phyloP scores from a whole-genome alignment of 2,113 vertebrate genomes.

The human (Homo sapiens) region DNA sequence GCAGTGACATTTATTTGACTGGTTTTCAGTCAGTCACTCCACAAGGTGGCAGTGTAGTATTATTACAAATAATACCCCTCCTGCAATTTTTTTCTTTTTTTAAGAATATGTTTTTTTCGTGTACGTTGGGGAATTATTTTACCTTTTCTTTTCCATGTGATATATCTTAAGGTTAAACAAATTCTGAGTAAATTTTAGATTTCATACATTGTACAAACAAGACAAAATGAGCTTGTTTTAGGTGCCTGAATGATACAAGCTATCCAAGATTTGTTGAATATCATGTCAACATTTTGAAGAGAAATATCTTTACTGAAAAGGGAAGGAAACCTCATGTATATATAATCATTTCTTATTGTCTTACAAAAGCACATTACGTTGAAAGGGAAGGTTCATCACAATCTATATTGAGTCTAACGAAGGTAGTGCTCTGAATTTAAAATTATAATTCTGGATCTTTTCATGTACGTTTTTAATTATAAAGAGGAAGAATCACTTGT shows the following conservation, averaged over 20 bases:
- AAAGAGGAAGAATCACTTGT: not conserved
- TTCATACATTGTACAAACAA: conserved; percentile 45
- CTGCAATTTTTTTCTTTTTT: not conserved
- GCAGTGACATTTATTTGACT: not conserved
- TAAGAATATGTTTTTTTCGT: not conserved
- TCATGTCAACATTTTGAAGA: not conserved
- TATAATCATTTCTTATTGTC: not conserved
- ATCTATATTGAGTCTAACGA: not conserved
- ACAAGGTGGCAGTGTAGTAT: conserved; percentile 70
- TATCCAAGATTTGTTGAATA: conserved; percentile 1
- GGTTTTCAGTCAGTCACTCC: not conserved
- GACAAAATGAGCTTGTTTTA: conserved; percentile 23
- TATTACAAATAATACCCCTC: conserved; percentile 51
- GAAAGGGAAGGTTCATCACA: not conserved
- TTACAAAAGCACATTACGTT: not conserved
- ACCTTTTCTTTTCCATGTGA: not conserved
- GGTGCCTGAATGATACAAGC: not conserved
- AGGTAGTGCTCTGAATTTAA: not conserved
- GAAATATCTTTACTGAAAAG: not conserved
- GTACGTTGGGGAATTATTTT: conserved; percentile 7
- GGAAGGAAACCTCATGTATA: not conserved
- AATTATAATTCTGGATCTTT: not conserved
- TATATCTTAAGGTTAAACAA: conserved; percentile 30
- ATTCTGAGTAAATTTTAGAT: not conserved
- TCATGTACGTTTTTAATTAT: not conserved